Base-by-base conservation (phyloP, 2,888 invertebrate genomes). In the Aleiodes alternator region DNA sequence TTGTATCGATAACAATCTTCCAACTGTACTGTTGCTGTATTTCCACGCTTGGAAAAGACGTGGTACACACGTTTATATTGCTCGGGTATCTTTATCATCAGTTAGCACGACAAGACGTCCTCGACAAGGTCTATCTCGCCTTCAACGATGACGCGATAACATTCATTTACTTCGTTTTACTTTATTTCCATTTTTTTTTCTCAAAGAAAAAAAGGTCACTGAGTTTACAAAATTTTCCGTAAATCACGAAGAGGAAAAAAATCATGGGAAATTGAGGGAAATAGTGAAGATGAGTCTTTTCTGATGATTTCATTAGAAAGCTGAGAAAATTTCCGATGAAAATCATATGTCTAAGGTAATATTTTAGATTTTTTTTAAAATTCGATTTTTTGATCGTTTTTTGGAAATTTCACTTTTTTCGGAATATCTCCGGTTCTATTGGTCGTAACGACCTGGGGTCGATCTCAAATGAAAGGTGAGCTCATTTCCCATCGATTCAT, bases 61-160 rank as follows among this genome's bases (percentile, higher is more conserved):
- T 38, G 38, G 38, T 38, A 38, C 38, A 38, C 38, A 38, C 38
- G 38, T 38, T 38, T 38, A 38, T 14, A 53, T 53, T 7, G 51
- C 14, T 53, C 23, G 6, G 53, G 29, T 43, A 57, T 57, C 59
- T 71, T 48, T 34, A 61, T 61, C 59, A 61, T 59, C 57, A 1
- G 23, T 34, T 14, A 12, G 5, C 23, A n/a, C 71, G 12, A 29
- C 48, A 71, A 50, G 38, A 57, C 57, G 71, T 48, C 71, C 71
- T 71, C 56, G 56, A 71, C 71, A 71, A 71, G 71, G 71, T 59
- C 57, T 57, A 71, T 71, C 57, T 31, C 59, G 59, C 38, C 48
- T 43, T 31, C 23, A 43, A 29, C 34, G 38, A 61, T 23, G 9
- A 56, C 59, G 9, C 7, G 59, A 61, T 61, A 61, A 61, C 59